Conservation (phyloP, 1,140 invertebrate genomes). For the Drosophila equinoxialis region DNA sequence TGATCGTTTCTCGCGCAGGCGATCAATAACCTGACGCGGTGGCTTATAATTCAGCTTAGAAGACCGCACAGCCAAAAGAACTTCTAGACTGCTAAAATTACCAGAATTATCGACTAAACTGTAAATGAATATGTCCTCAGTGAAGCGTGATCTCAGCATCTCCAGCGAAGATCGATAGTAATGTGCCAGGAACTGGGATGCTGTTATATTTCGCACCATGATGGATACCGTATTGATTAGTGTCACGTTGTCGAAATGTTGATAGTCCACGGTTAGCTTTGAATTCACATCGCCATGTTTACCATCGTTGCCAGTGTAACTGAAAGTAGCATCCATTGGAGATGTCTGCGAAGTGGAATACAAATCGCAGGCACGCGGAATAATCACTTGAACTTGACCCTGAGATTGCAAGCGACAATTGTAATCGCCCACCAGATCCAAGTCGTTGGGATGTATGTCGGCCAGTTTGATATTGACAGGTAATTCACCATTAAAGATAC, state of each 20-base stretch:
- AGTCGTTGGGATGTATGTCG: conserved; percentile 95
- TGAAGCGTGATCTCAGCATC: conserved; percentile 86
- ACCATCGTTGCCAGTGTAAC: conserved; percentile 94
- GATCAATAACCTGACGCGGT: conserved; percentile 86
- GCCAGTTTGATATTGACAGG: conserved; percentile 91
- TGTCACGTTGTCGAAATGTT: conserved; percentile 91
- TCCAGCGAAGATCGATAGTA: conserved; percentile 90
- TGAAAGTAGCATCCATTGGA: conserved; percentile 89
- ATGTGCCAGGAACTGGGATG: conserved; percentile 89
- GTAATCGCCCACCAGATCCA: conserved; percentile 93
- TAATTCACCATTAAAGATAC: conserved; percentile 89
- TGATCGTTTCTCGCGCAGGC: conserved; percentile 86
- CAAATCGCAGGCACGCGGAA: conserved; percentile 91
- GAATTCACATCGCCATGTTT: conserved; percentile 92
- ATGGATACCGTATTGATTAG: conserved; percentile 92
- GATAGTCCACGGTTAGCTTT: conserved; percentile 91
- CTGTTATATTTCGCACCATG: conserved; percentile 88
- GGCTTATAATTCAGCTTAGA: conserved; percentile 84
- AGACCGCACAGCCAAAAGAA: conserved; percentile 87
- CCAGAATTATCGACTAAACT: conserved; percentile 86
- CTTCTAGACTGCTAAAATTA: conserved; percentile 85
- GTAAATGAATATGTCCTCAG: conserved; percentile 87
- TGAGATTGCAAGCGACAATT: conserved; percentile 89
- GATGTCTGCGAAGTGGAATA: conserved; percentile 87
- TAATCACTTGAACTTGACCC: conserved; percentile 85